A percentile compares a stretch with the other conserved stretches of the same genome.
Evolutionary conservation across 2,113 vertebrate species (phyloP).

Genomic region (rat (Rattus norvegicus)): DNA sequence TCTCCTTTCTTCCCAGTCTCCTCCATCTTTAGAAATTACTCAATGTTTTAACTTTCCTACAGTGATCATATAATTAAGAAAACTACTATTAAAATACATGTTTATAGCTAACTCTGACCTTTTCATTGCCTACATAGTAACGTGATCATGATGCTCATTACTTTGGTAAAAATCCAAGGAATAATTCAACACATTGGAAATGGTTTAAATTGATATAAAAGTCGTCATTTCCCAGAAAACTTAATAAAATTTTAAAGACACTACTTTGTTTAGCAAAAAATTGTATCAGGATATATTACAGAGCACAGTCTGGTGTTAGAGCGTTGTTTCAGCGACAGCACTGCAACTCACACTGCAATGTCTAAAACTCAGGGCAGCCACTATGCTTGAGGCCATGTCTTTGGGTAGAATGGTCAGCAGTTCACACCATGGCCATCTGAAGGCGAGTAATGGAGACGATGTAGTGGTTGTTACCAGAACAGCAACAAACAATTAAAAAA

Average conservation of each 20-base stretch:
- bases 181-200: not conserved
- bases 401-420: slow-evolving; percentile 68
- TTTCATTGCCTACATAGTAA: slow-evolving; percentile 29
- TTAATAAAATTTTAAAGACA: slow-evolving; percentile 77
- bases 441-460: slow-evolving; percentile 62
- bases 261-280: slow-evolving; percentile 82
- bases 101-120: not conserved
- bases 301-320: slow-evolving; percentile 80
- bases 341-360: slow-evolving; percentile 74
- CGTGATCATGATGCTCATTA: not conserved
- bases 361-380: slow-evolving; percentile 53
- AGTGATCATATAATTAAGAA: slow-evolving; percentile 17
- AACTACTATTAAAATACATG: slow-evolving; percentile 40
- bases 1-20: slow-evolving; percentile 26
- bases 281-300: slow-evolving; percentile 88
- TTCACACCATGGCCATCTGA: slow-evolving; percentile 63
- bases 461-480: not conserved
- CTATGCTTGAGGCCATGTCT: slow-evolving; percentile 64
- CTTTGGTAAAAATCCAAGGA: slow-evolving; percentile 41
- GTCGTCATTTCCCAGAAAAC: slow-evolving; percentile 49
- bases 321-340: slow-evolving; percentile 83
- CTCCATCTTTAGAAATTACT: not conserved
- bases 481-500: slow-evolving; percentile 38
- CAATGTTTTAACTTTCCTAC: slow-evolving; percentile 25
- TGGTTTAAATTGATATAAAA: not conserved